Evolutionary conservation across 2,797 vertebrate genomes (phyloP), one percentile per base, ranked within the genome.

Genomic region (Xiphophorus birchmanni): DNA sequence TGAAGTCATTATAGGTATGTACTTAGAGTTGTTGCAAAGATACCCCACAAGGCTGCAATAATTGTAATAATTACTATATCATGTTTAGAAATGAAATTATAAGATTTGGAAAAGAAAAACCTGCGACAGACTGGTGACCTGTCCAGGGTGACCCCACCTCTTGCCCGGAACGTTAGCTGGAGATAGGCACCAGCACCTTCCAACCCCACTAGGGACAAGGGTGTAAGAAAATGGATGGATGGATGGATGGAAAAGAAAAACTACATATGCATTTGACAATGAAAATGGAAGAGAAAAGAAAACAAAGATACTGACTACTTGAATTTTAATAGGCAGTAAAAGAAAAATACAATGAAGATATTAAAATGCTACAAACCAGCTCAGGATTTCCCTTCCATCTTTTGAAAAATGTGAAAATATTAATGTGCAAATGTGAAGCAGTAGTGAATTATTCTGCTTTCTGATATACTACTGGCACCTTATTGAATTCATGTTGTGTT

Each of bases 371-470:
- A 35, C 42, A 44, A 45, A 21, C 4, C 18, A 69, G 21, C 4
- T 23, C 9, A 44, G 21, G 35, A 65, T 65, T 65, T 67, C 4
- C 23, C 9, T 26, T 69, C 65, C 8, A 6, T 26, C 21, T 44
- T 71, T 44, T 71, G 26, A 44, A 45, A 71, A 45, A n/a, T 45
- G 8, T 15, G 40, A 63, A 74, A 60, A 58, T 23, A 4, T 82
- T 78, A 78, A 78, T 42, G 0, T 76, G 74, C 60, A 52, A 11
- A 73, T 21, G 40, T 65, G 69, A 80, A 65, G 37, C 48, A 67
- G 71, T 63, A 44, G 35, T 72, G 56, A 47, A 76, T 45, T 44
- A 5, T 60, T 35, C 48, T 56, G 42, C 60, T 58, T 75, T 69
- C 73, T n/a, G 44, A 11, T 45, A 47, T 50, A 60, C 17, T 80